phyloP scores from a whole-genome alignment of 1,140 invertebrate genomes.

The Asobara japonica region DNA sequence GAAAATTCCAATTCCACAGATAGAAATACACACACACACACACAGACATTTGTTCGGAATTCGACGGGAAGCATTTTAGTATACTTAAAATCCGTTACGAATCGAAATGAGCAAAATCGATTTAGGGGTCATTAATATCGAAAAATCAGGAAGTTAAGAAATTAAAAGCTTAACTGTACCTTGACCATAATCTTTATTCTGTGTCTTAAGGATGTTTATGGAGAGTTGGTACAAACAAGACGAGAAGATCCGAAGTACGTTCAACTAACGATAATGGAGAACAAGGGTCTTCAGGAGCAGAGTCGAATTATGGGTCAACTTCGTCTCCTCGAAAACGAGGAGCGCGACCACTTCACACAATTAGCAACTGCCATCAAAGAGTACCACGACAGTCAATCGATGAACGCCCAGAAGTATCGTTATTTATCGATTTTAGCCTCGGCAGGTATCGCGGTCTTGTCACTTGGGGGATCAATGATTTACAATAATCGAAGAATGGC shows the following conservation, averaged over 20 bases:
- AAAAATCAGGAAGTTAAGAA: no score
- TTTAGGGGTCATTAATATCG: no score
- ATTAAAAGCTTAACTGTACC: no score
- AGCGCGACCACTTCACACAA: conserved; percentile 57
- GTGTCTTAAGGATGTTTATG: conserved; percentile 59
- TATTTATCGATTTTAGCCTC: conserved; percentile 61
- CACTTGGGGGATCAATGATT: conserved; percentile 55
- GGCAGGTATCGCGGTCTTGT: conserved; percentile 51
- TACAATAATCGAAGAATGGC: conserved; percentile 57
- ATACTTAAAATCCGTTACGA: no score
- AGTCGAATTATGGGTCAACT: conserved; percentile 46
- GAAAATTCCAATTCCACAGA: no score
- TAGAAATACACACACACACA: no score
- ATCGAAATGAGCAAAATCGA: no score
- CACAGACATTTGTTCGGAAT: no score
- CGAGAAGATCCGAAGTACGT: conserved; percentile 61
- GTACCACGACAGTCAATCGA: conserved; percentile 60
- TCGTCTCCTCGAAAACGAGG: conserved; percentile 52
- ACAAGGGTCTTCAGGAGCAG: conserved; percentile 58
- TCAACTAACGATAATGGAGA: conserved; percentile 58
- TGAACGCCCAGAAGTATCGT: conserved; percentile 59
- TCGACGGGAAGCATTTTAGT: no score
- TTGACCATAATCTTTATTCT: no score
- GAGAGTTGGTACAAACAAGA: conserved; percentile 54
- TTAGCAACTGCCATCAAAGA: conserved; percentile 62